These are phyloP conservation scores for Cephus cinctus DNA, from an alignment of 1,140 invertebrate genomes.

Conservation along the genomic window DNA sequence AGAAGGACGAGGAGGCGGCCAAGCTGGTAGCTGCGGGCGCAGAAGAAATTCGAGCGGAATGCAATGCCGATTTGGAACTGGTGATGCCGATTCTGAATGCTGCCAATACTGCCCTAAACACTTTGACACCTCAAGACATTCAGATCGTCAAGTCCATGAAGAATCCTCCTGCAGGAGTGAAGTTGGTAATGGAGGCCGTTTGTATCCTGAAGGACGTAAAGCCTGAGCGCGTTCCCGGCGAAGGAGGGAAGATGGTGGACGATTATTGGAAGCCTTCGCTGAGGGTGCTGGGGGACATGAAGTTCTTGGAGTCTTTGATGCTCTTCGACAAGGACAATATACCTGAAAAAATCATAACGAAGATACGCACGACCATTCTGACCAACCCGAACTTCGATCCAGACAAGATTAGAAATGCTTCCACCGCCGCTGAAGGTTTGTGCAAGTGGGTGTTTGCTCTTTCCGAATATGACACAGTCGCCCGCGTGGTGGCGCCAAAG, in stretches of 20 bases:
- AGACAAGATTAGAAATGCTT: conserved; percentile 79
- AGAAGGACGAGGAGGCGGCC: conserved; percentile 66
- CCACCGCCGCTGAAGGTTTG: conserved; percentile 75
- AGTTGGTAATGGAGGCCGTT: conserved; percentile 94
- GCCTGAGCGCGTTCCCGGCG: conserved; percentile 79
- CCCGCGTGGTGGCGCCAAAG: conserved; percentile 86
- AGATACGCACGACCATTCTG: conserved; percentile 76
- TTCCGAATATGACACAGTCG: conserved; percentile 90
- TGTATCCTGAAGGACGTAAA: conserved; percentile 90
- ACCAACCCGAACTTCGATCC: conserved; percentile 89
- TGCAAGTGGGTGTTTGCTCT: conserved; percentile 91
- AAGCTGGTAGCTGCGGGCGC: conserved; percentile 57
- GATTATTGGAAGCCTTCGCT: conserved; percentile 95
- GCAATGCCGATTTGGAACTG: conserved; percentile 89
- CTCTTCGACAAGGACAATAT: conserved; percentile 93
- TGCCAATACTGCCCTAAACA: conserved; percentile 86
- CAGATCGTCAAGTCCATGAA: conserved; percentile 97
- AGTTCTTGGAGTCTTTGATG: conserved; percentile 80
- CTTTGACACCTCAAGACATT: conserved; percentile 89
- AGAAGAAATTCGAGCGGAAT: conserved; percentile 90
- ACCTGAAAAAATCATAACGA: conserved; percentile 75
- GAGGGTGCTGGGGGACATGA: conserved; percentile 85
- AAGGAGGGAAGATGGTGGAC: conserved; percentile 67
- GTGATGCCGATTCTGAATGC: conserved; percentile 90
- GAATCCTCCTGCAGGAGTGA: conserved; percentile 90